phyloP scores from a whole-genome alignment of 2,888 invertebrate species.

The Agonopterix alstromeriana region DNA sequence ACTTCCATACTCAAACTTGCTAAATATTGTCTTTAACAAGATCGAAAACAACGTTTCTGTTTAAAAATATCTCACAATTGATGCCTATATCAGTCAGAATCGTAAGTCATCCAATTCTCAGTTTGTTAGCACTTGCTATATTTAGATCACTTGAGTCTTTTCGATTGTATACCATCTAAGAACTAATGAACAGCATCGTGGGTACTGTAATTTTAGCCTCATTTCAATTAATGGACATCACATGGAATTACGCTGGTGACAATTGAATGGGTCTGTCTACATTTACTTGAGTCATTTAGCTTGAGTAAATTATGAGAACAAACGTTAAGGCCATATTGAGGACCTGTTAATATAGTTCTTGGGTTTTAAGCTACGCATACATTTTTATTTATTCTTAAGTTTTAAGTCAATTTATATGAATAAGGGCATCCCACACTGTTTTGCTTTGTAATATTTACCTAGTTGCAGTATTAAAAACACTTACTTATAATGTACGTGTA shows the following conservation, averaged over 20 bases:
- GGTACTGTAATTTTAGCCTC: constrained; percentile 45
- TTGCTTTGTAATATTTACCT: too few species aligned
- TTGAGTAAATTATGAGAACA: not conserved
- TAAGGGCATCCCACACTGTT: too few species aligned
- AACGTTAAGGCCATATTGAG: not conserved
- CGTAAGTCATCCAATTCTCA: constrained; percentile 49
- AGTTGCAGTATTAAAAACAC: too few species aligned
- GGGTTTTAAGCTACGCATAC: too few species aligned
- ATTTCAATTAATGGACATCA: constrained; percentile 40
- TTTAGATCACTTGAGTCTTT: constrained; percentile 62
- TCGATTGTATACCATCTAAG: constrained; percentile 37
- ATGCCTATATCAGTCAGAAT: constrained; percentile 24
- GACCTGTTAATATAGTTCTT: too few species aligned
- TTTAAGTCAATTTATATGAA: too few species aligned
- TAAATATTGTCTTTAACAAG: too few species aligned
- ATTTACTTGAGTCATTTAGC: constrained; percentile 1
- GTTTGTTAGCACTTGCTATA: constrained; percentile 53
- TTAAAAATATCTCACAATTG: constrained; percentile 58
- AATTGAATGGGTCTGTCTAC: constrained; percentile 2
- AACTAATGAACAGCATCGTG: constrained; percentile 29
- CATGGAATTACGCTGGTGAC: constrained; percentile 19
- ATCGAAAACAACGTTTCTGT: not conserved
- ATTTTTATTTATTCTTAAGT: too few species aligned
- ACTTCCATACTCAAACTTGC: too few species aligned
- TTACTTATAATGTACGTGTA: too few species aligned